phyloP scores from a whole-genome alignment of 2,888 invertebrate genomes.

The Drosophila pseudotakahashii region DNA sequence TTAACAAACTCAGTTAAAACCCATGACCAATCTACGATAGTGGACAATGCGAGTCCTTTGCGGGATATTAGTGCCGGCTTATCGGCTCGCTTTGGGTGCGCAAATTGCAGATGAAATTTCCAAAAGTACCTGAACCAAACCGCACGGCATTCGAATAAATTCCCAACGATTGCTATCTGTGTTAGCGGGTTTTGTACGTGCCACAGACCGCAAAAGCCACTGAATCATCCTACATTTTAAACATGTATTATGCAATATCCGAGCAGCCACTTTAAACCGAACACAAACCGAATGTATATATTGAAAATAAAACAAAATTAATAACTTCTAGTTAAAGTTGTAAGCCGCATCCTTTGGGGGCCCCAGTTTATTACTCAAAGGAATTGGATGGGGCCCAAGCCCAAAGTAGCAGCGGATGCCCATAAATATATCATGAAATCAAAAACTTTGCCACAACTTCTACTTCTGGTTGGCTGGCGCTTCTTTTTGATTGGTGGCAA shows the following conservation, averaged over 20 bases:
- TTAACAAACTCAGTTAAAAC: conserved; percentile 40
- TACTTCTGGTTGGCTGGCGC: conserved; percentile 36
- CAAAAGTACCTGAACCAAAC: conserved; percentile 10
- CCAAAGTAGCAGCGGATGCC: conserved; percentile 58
- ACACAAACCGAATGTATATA: too few relatives aligned
- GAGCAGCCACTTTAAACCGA: conserved; percentile 49
- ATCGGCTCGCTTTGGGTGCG: conserved; percentile 55
- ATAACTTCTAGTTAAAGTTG: conserved; percentile 41
- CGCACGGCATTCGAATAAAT: conserved; percentile 18
- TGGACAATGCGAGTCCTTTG: conserved; percentile 18
- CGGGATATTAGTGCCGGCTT: conserved; percentile 38
- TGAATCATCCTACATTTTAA: conserved; percentile 38
- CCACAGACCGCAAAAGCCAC: conserved; percentile 42
- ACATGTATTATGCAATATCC: conserved; percentile 15
- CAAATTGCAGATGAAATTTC: conserved; percentile 26
- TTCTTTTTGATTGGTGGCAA: conserved; percentile 62
- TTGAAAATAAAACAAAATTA: conserved; percentile 24
- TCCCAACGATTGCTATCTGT: conserved; percentile 21
- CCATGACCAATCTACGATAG: conserved; percentile 3
- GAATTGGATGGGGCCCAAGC: conserved; percentile 50
- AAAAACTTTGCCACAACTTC: conserved; percentile 77
- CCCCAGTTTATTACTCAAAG: conserved; percentile 73
- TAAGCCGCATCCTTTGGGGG: conserved; percentile 41
- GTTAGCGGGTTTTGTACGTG: conserved; percentile 25
- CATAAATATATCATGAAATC: conserved; percentile 81